Conservation (phyloP, 2,113 vertebrate species). For the Alexandromys fortis region DNA sequence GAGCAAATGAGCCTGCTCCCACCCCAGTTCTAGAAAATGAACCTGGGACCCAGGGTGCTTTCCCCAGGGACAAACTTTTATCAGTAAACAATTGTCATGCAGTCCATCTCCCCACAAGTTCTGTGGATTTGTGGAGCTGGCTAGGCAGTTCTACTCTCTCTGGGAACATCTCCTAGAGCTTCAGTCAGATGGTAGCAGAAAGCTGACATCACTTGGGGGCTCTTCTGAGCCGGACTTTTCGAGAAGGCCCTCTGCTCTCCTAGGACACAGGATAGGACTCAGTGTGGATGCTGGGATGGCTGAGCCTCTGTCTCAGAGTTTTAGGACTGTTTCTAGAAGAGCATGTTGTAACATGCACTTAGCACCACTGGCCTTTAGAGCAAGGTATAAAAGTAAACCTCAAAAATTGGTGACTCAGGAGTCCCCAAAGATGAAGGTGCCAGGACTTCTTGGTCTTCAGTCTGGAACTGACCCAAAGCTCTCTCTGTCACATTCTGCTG, state of each 20-base stretch:
- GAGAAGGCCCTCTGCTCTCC: neutral
- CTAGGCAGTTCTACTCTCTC: neutral
- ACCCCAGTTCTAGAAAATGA: neutral
- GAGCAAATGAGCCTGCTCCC: neutral
- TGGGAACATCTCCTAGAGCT: neutral
- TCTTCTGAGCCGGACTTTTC: neutral
- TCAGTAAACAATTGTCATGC: neutral
- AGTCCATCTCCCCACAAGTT: neutral
- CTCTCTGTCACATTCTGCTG: neutral
- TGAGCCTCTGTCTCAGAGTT: neutral
- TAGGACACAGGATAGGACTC: neutral
- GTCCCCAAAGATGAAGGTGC: neutral
- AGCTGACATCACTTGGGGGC: neutral
- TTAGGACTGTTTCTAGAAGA: neutral
- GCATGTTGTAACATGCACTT: neutral
- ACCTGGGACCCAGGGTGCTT: neutral
- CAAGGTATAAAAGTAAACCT: neutral
- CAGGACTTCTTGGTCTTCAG: neutral
- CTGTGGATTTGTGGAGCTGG: neutral
- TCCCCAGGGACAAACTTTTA: neutral
- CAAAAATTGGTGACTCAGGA: neutral
- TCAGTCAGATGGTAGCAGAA: neutral
- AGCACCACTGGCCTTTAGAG: neutral
- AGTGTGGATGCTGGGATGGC: too few species aligned
- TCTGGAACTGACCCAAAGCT: neutral